Evolutionary conservation across 2,113 vertebrate genomes (phyloP), one percentile per base, ranked within the genome.

Genomic region (Scolopax mira): DNA sequence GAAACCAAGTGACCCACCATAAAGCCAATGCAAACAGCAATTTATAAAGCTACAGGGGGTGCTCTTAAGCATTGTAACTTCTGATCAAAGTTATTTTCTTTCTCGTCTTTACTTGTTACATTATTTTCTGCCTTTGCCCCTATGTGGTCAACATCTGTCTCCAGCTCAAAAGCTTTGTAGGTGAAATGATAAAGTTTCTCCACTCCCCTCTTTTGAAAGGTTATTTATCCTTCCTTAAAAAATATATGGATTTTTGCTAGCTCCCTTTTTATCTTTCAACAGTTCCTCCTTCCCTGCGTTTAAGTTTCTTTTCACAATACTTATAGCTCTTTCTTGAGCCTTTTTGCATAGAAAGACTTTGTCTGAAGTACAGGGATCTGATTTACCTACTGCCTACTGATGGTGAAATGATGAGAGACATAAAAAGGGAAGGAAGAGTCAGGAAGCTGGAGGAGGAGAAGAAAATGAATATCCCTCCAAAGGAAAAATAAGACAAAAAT

Each of bases 201-300:
- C 11, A 7, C 13, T 75, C 8, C 6, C 22, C 3, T 21, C 44
- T 35, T 89, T 69, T 90, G 64, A 31, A 54, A 37, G 7, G 6
- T 37, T 81, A 44, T 93, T 94, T 82, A 48, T 80, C 22, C 11
- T 57, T 83, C 33, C n/a, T n/a, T n/a, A n/a, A n/a, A n/a, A n/a
- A n/a, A 75, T 13, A 57, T 23, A 51, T 5, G 5, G 46, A 35
- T 39, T 79, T 94, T 65, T 35, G 18, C 10, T 44, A 52, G 2
- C 24, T 61, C 44, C 19, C 17, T 44, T 39, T 73, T 44, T 33
- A n/a, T 33, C 30, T 58, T 69, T 81, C 41, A 89, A 23, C 0
- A 0, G 3, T 91, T 89, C 80, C 18, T 78, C 31, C 23, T 74
- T 88, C 16, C 3, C 8, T 0, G 0, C 48, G 19, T 82, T 60